A percentile compares a stretch with the other conserved stretches of the same genome.
These are phyloP conservation scores for Leguminivora glycinivorella DNA, from an alignment of 1,140 invertebrate species.

Conservation along the genomic window DNA sequence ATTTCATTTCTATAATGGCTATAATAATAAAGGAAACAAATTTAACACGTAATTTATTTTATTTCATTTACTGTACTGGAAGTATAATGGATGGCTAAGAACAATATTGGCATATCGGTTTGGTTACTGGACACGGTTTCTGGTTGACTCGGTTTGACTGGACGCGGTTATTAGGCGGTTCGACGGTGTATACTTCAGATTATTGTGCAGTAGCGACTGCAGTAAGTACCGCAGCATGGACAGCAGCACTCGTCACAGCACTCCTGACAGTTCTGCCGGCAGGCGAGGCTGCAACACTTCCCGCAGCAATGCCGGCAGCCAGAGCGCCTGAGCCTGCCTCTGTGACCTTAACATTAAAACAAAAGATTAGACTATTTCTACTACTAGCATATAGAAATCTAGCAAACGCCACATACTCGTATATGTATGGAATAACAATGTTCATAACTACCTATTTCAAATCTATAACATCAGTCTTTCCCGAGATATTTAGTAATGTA, in stretches of 20 bases:
- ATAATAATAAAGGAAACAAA: too few relatives aligned
- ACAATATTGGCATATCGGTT: not conserved
- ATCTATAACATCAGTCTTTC: too few relatives aligned
- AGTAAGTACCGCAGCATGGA: not conserved
- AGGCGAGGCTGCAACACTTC: not conserved
- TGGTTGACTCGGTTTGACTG: too few relatives aligned
- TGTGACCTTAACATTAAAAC: constrained; percentile 36
- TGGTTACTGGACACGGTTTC: not conserved
- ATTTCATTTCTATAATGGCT: too few relatives aligned
- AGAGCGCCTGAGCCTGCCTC: constrained; percentile 45
- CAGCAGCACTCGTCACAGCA: constrained; percentile 4
- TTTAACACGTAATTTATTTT: constrained; percentile 3
- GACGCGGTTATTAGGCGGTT: not conserved
- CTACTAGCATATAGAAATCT: too few relatives aligned
- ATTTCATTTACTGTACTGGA: constrained; percentile 19
- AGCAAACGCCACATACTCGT: too few relatives aligned
- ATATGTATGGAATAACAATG: too few relatives aligned
- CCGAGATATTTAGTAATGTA: too few relatives aligned
- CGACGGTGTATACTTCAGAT: too few relatives aligned
- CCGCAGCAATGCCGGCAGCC: not conserved
- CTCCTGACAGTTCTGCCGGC: not conserved
- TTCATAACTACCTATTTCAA: too few relatives aligned
- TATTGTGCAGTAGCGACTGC: constrained; percentile 3
- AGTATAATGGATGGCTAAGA: not conserved
- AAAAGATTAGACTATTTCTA: too few relatives aligned